These are phyloP conservation scores for Amorpha juglandis DNA, from an alignment of 2,888 invertebrate species.

Conservation along the genomic window DNA sequence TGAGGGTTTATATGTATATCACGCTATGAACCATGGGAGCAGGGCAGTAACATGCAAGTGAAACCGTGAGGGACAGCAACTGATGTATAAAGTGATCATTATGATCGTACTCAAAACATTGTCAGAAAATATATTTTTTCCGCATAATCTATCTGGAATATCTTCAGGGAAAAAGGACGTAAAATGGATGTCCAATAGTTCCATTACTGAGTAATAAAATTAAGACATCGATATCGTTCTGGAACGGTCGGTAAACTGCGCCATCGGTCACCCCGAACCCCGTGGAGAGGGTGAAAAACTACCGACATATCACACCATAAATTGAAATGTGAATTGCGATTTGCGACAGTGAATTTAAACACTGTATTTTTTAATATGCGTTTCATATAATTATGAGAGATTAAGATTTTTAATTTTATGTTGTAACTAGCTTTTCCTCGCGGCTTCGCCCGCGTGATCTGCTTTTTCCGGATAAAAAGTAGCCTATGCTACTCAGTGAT, in stretches of 20 bases:
- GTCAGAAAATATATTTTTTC: background rate
- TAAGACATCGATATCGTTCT: slow-evolving; percentile 8
- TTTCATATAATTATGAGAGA: background rate
- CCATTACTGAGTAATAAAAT: slow-evolving; percentile 12
- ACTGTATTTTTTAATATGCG: background rate
- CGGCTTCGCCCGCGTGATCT: too few relatives aligned
- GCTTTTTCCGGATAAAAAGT: too few relatives aligned
- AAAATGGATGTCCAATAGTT: slow-evolving; percentile 8
- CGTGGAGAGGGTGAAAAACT: background rate
- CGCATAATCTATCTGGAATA: background rate
- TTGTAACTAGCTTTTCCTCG: too few relatives aligned
- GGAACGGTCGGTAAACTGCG: background rate
- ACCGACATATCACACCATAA: background rate
- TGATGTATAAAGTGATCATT: too few relatives aligned
- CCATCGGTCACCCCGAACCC: slow-evolving; percentile 12
- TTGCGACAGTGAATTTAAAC: background rate
- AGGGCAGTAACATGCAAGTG: too few relatives aligned
- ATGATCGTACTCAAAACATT: background rate
- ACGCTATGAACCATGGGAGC: too few relatives aligned
- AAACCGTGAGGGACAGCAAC: too few relatives aligned
- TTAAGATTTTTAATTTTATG: too few relatives aligned
- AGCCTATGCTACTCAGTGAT: too few relatives aligned
- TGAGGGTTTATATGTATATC: too few relatives aligned
- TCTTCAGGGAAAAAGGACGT: background rate
- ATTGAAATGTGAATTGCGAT: background rate